These are phyloP conservation scores for Bombus picipes DNA, from an alignment of 1,140 invertebrate species.

Conservation along the genomic window DNA sequence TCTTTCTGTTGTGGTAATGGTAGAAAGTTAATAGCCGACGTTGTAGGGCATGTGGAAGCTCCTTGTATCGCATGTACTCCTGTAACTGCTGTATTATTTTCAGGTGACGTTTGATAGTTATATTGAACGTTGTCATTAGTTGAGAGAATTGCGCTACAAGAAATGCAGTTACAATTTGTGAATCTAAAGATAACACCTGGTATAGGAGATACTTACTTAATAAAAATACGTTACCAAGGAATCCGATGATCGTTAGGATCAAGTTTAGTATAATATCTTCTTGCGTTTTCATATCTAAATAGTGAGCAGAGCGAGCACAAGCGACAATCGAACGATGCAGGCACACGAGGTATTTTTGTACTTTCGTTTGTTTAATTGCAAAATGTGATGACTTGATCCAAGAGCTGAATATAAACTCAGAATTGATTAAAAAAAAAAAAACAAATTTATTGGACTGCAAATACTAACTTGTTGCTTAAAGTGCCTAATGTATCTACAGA, in stretches of 20 bases:
- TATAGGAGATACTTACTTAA: constrained; percentile 59
- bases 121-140: constrained; percentile 65
- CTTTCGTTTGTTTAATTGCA: constrained; percentile 55
- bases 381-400: constrained; percentile 73
- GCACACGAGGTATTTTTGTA: constrained; percentile 70
- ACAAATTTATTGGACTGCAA: background rate
- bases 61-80: constrained; percentile 75
- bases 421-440: background rate
- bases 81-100: constrained; percentile 72
- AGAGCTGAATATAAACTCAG: constrained; percentile 58
- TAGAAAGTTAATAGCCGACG: constrained; percentile 71
- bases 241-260: constrained; percentile 70
- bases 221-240: constrained; percentile 74
- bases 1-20: constrained; percentile 79
- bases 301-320: constrained; percentile 72
- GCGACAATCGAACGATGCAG: constrained; percentile 74
- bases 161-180: constrained; percentile 19
- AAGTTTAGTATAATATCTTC: constrained; percentile 77
- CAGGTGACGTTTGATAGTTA: constrained; percentile 64
- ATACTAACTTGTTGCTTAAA: constrained; percentile 29
- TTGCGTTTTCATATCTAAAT: constrained; percentile 63
- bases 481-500: constrained; percentile 26
- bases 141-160: constrained; percentile 68
- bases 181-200: constrained; percentile 14
- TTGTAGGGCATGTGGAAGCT: constrained; percentile 69